These are phyloP conservation scores for Actenoides hombroni DNA, from an alignment of 2,113 vertebrate genomes.

Conservation along the genomic window DNA sequence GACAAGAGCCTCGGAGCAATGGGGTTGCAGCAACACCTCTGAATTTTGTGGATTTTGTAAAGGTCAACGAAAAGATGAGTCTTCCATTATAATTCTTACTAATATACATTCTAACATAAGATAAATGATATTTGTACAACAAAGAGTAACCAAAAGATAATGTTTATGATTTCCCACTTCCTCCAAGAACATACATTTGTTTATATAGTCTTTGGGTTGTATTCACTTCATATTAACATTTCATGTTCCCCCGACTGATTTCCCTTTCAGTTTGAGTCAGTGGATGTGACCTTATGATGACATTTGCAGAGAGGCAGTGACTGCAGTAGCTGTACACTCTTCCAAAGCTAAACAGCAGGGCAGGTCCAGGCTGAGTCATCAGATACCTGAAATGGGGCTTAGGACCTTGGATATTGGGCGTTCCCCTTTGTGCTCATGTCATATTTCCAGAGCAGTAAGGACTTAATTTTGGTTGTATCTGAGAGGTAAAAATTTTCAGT, in stretches of 20 bases:
- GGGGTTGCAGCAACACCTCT: background rate
- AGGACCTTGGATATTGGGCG: background rate
- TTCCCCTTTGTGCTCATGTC: background rate
- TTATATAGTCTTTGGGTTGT: background rate
- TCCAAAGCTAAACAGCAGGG: background rate
- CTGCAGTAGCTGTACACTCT: background rate
- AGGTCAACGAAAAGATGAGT: conserved; percentile 40
- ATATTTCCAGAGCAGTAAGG: background rate
- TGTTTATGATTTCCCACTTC: conserved; percentile 24
- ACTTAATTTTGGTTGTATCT: background rate
- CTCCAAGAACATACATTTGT: background rate
- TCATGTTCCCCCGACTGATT: conserved; percentile 14
- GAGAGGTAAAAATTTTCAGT: background rate
- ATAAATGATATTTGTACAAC: conserved; percentile 57
- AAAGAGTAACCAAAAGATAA: conserved; percentile 14
- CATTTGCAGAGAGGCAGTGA: conserved; percentile 56
- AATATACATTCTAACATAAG: background rate
- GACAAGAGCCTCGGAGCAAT: background rate
- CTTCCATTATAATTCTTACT: conserved; percentile 40
- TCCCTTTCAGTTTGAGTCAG: conserved; percentile 31
- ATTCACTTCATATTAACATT: conserved; percentile 30
- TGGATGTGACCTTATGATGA: conserved; percentile 63
- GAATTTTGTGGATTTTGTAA: conserved; percentile 45
- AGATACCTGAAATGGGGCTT: background rate
- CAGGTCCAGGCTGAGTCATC: background rate